Conservation (phyloP, 2,797 vertebrate species). For the Poeciliopsis infans region DNA sequence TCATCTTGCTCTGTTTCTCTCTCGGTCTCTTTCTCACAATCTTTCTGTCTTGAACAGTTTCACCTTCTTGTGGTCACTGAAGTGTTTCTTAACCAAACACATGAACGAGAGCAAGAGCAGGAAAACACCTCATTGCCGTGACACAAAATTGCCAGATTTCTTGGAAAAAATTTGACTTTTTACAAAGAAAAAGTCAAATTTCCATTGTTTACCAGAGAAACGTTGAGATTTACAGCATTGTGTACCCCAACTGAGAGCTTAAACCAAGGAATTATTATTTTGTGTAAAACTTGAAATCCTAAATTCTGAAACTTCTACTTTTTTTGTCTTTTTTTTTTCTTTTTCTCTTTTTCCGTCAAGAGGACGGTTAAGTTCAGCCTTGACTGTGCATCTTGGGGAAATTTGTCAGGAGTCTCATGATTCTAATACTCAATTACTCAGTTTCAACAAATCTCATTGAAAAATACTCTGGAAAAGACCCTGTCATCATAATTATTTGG, state of each 20-base stretch:
- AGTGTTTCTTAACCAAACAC: conserved; percentile 26
- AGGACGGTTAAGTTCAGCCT: conserved; percentile 1
- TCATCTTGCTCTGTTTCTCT: conserved; percentile 29
- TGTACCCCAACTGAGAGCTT: neutral
- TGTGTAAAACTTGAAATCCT: neutral
- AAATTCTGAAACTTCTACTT: conserved; percentile 14
- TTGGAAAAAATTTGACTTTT: neutral
- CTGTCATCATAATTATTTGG: neutral
- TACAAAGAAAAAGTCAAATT: no score
- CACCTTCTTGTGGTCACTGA: conserved; percentile 29
- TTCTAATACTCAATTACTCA: conserved; percentile 28
- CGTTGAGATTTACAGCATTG: neutral
- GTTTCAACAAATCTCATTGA: conserved; percentile 29
- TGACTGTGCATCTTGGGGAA: conserved; percentile 43
- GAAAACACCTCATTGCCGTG: neutral
- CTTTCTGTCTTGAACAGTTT: conserved; percentile 21
- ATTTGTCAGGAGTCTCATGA: conserved; percentile 53
- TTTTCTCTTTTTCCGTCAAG: neutral
- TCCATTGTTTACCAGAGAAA: neutral
- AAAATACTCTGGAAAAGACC: neutral
- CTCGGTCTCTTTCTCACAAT: neutral
- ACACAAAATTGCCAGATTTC: neutral
- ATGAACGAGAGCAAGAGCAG: conserved; percentile 7
- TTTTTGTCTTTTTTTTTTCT: neutral
- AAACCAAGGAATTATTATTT: neutral